phyloP scores from a whole-genome alignment of 2,113 vertebrate genomes.

The Hypocryptadius cinnamomeus region DNA sequence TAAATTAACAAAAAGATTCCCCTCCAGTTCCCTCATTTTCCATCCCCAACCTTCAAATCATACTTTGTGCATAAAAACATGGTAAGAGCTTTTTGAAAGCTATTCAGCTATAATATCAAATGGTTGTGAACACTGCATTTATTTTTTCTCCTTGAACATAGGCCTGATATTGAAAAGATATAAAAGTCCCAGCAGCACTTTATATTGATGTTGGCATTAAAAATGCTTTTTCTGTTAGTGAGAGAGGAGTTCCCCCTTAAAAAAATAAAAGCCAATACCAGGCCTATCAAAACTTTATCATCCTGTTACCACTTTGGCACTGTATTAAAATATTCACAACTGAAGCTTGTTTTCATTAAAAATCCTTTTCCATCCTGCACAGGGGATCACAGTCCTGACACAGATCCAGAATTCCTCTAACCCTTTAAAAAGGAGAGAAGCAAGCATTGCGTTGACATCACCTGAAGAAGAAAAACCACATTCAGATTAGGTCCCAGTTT shows the following conservation, averaged over 20 bases:
- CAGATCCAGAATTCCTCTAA: neutral
- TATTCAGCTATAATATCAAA: slow-evolving; percentile 21
- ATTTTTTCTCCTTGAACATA: slow-evolving; percentile 42
- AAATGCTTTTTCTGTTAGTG: slow-evolving; percentile 50
- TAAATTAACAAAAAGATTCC: slow-evolving; percentile 30
- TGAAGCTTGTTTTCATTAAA: slow-evolving; percentile 57
- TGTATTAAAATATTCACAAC: slow-evolving; percentile 43
- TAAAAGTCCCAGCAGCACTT: slow-evolving; percentile 55
- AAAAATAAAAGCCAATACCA: slow-evolving; percentile 57
- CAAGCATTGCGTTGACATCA: neutral
- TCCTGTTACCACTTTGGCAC: slow-evolving; percentile 41
- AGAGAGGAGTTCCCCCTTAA: slow-evolving; percentile 50
- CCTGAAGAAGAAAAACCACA: neutral
- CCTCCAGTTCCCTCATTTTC: slow-evolving; percentile 5
- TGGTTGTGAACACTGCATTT: slow-evolving; percentile 38
- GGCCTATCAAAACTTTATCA: slow-evolving; percentile 57
- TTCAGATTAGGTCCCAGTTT: neutral
- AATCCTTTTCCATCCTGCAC: slow-evolving; percentile 23
- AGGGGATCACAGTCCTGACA: neutral
- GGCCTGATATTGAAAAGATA: slow-evolving; percentile 51
- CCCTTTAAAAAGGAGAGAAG: neutral
- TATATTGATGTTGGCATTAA: slow-evolving; percentile 62
- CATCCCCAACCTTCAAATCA: neutral
- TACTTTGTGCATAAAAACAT: slow-evolving; percentile 26
- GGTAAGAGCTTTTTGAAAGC: slow-evolving; percentile 45